Evolutionary conservation across 1,140 invertebrate species (phyloP).

Genomic region (Drosophila melanica): DNA sequence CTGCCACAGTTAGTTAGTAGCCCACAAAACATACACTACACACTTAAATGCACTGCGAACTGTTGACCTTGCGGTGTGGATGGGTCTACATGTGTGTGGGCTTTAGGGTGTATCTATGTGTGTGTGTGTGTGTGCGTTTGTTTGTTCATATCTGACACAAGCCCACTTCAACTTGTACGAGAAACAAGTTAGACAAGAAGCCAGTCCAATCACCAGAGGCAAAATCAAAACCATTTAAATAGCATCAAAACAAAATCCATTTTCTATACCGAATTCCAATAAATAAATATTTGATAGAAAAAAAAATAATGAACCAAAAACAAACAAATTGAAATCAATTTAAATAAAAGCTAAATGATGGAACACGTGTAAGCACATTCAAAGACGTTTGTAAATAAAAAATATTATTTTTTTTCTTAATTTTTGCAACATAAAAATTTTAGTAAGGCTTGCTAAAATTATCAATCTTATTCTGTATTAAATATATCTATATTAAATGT

Average conservation of each 20-base stretch:
- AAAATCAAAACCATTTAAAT: slow-evolving; percentile 15
- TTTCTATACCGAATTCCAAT: slow-evolving; percentile 8
- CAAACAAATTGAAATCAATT: slow-evolving; percentile 14
- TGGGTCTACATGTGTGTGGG: slow-evolving; percentile 9
- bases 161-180: slow-evolving; percentile 31
- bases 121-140: slow-evolving; percentile 15
- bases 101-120: background rate
- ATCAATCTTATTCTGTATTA: no score
- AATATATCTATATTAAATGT: no score
- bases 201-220: slow-evolving; percentile 22
- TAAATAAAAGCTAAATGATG: background rate
- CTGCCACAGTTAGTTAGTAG: slow-evolving; percentile 58
- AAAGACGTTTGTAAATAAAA: background rate
- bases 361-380: background rate
- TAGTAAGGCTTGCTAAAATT: no score
- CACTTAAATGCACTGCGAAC: slow-evolving; percentile 66
- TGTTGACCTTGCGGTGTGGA: slow-evolving; percentile 61
- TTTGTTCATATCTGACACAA: slow-evolving; percentile 26
- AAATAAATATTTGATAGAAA: slow-evolving; percentile 13
- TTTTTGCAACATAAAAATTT: no score
- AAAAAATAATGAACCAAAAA: background rate
- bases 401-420: background rate
- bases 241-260: background rate
- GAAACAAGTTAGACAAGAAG: slow-evolving; percentile 10
- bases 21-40: slow-evolving; percentile 33